Evolutionary conservation across 2,797 vertebrate species (phyloP).

Genomic region (Galaxias olidus): DNA sequence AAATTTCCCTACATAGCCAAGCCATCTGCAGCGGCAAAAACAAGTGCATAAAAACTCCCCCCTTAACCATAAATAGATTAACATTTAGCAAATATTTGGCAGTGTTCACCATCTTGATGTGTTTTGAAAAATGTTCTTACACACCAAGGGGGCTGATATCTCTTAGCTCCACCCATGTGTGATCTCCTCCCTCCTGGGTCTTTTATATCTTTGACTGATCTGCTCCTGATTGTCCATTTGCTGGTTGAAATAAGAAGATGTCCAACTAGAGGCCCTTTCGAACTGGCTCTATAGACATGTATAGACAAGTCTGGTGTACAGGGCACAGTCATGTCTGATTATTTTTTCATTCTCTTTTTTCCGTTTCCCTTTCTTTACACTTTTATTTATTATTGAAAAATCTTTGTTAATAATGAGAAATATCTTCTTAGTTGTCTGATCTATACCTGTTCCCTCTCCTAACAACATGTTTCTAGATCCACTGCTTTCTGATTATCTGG

Average conservation of each 20-base stretch:
- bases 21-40: neutral
- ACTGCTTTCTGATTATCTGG: no score
- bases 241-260: slow-evolving; percentile 1
- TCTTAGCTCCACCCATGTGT: slow-evolving; percentile 46
- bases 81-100: neutral
- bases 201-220: slow-evolving; percentile 5
- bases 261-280: neutral
- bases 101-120: neutral
- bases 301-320: slow-evolving; percentile 12
- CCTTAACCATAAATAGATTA: neutral
- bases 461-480: no score
- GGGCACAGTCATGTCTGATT: no score
- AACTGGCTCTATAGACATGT: neutral
- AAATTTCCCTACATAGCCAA: neutral
- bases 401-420: no score
- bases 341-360: no score
- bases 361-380: no score
- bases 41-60: neutral
- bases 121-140: slow-evolving; percentile 25
- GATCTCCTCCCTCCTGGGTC: slow-evolving; percentile 38
- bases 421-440: no score
- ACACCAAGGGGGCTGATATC: slow-evolving; percentile 57
- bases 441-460: no score
- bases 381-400: no score
- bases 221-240: slow-evolving; percentile 16